phyloP scores from a whole-genome alignment of 2,113 vertebrate species.

The Kobus ellipsiprymnus region DNA sequence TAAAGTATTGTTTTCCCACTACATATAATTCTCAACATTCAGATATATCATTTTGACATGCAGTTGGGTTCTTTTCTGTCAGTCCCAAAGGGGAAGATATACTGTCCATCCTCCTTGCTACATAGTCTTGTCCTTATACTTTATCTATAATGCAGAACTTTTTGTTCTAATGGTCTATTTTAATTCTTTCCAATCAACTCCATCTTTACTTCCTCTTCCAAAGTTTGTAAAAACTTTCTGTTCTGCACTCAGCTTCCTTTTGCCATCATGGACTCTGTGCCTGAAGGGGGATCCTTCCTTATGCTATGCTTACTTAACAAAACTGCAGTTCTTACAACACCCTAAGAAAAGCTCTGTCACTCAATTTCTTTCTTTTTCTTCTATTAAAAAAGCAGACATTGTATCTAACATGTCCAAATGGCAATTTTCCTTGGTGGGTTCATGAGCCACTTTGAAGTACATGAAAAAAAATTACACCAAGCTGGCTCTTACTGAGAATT shows the following conservation, averaged over 20 bases:
- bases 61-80: not conserved
- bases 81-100: not conserved
- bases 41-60: not conserved
- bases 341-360: not conserved
- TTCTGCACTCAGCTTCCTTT: not conserved
- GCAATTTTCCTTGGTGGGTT: slow-evolving; percentile 6
- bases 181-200: not conserved
- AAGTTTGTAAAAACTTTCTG: not conserved
- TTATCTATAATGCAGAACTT: not conserved
- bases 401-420: not conserved
- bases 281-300: not conserved
- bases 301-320: not conserved
- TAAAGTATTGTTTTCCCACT: not conserved
- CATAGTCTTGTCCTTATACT: not conserved
- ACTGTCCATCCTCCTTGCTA: not conserved
- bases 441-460: not conserved
- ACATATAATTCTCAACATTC: not conserved
- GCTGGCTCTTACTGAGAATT: not conserved
- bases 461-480: not conserved
- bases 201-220: not conserved
- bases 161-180: not conserved
- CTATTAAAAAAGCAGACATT: not conserved
- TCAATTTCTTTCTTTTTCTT: slow-evolving; percentile 7
- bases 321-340: not conserved
- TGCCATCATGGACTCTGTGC: not conserved